Conservation (phyloP, 2,797 vertebrate species). For the Melanotaenia trifasciata region DNA sequence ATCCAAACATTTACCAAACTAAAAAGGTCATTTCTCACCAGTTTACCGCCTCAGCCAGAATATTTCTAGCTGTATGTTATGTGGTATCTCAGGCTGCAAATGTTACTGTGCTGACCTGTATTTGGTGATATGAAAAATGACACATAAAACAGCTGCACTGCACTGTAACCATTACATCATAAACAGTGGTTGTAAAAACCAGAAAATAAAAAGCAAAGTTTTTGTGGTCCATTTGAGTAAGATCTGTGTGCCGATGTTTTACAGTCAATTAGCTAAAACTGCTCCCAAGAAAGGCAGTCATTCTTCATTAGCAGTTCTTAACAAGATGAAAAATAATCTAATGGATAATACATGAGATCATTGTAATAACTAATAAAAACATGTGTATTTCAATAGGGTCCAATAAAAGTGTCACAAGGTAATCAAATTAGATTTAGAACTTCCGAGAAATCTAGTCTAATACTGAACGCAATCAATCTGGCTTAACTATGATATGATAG, state of each 20-base stretch:
- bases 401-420: slow-evolving; percentile 19
- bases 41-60: slow-evolving; percentile 25
- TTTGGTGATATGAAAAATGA: slow-evolving; percentile 39
- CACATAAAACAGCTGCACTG: slow-evolving; percentile 33
- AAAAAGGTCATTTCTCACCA: slow-evolving; percentile 1
- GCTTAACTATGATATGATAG: slow-evolving; percentile 53
- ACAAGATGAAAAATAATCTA: not conserved
- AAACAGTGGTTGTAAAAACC: not conserved
- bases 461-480: slow-evolving; percentile 44
- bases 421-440: slow-evolving; percentile 10
- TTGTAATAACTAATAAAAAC: not conserved
- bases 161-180: slow-evolving; percentile 13
- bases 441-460: slow-evolving; percentile 17
- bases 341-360: not conserved
- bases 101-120: slow-evolving; percentile 35
- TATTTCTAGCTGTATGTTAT: slow-evolving; percentile 29
- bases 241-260: not conserved
- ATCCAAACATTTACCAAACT: not conserved
- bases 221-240: not conserved
- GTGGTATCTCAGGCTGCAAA: slow-evolving; percentile 24
- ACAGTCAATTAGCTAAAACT: not conserved
- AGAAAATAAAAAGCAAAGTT: slow-evolving; percentile 2
- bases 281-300: not conserved
- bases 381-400: not conserved
- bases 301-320: not conserved